These are phyloP conservation scores for Acronicta leporina DNA, from an alignment of 2,888 invertebrate genomes.

Conservation along the genomic window DNA sequence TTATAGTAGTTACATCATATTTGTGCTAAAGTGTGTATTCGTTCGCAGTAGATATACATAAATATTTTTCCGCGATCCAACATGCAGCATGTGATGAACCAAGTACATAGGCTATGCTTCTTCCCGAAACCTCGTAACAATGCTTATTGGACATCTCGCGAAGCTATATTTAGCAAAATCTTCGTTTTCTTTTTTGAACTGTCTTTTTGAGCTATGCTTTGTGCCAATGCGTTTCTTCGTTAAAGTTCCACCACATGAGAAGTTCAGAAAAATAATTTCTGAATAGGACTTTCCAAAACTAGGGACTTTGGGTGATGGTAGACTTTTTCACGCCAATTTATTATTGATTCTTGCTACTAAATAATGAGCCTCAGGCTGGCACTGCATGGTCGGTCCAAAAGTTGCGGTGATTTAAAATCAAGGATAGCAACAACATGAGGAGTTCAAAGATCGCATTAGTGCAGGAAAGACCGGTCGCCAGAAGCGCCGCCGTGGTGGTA, in stretches of 20 bases:
- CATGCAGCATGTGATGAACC: background rate
- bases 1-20: constrained; percentile 80
- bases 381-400: background rate
- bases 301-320: too few relatives aligned
- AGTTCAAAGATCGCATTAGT: constrained; percentile 48
- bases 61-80: constrained; percentile 28
- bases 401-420: constrained; percentile 10
- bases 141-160: too few relatives aligned
- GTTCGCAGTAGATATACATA: too few relatives aligned
- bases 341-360: too few relatives aligned
- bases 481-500: constrained; percentile 30
- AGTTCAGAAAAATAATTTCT: too few relatives aligned
- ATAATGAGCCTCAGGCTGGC: background rate
- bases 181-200: too few relatives aligned
- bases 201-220: too few relatives aligned
- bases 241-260: too few relatives aligned
- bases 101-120: background rate
- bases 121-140: background rate
- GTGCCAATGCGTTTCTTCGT: too few relatives aligned
- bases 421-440: constrained; percentile 18
- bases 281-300: too few relatives aligned
- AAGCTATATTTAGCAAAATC: too few relatives aligned
- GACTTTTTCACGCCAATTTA: too few relatives aligned
- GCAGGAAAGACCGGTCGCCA: constrained; percentile 39
- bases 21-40: constrained; percentile 56